phyloP scores from a whole-genome alignment of 2,888 invertebrate genomes.

The Chaetogeoica ovagalla region DNA sequence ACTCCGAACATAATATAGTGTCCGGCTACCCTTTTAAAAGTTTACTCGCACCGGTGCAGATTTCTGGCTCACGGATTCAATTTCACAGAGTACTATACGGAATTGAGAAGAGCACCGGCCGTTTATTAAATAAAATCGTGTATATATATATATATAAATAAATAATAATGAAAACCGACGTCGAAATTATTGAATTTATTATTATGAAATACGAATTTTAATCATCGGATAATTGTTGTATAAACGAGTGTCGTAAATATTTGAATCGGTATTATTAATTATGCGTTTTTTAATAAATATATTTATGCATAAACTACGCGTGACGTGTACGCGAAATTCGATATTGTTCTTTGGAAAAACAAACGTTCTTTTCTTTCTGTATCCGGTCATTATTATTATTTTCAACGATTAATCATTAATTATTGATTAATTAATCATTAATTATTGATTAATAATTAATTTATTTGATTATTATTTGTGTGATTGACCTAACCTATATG shows the following conservation, averaged over 20 bases:
- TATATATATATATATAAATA: not conserved
- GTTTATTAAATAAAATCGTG: not conserved
- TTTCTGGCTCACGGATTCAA: slow-evolving; percentile 9
- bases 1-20: too few species aligned
- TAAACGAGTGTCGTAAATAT: slow-evolving; percentile 8
- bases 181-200: not conserved
- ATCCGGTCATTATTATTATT: too few species aligned
- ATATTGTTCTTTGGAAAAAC: too few species aligned
- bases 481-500: too few species aligned
- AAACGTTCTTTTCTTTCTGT: too few species aligned
- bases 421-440: too few species aligned
- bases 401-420: too few species aligned
- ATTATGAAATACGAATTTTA: not conserved
- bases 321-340: too few species aligned
- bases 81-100: not conserved
- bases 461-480: too few species aligned
- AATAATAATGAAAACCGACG: too few species aligned
- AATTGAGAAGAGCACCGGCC: not conserved
- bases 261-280: not conserved
- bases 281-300: not conserved
- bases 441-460: too few species aligned
- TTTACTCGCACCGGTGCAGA: not conserved
- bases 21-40: not conserved
- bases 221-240: not conserved
- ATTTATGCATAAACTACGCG: not conserved